Percentiles rank a stretch among this genome's conserved stretches.
These are phyloP conservation scores for Eulithis prunata DNA, from an alignment of 2,888 invertebrate species.

Conservation along the genomic window DNA sequence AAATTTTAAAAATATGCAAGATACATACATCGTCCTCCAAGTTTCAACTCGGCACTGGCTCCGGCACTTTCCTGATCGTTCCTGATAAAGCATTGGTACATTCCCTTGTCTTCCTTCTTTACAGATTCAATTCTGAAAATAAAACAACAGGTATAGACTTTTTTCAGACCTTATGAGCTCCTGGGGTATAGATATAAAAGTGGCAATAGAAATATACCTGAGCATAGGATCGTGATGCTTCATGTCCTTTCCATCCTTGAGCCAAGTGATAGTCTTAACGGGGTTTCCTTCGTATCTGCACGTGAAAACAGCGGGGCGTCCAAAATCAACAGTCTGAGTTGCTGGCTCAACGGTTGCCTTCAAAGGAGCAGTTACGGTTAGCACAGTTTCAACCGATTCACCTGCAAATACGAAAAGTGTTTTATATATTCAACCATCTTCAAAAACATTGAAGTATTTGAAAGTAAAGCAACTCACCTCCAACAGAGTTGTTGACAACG, in stretches of 20 bases:
- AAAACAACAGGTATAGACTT: neutral
- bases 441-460: neutral
- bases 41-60: slow-evolving; percentile 95
- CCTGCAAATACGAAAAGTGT: slow-evolving; percentile 81
- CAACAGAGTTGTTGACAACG: slow-evolving; percentile 97
- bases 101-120: slow-evolving; percentile 97
- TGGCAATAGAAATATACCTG: slow-evolving; percentile 58
- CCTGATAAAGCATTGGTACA: slow-evolving; percentile 98
- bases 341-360: slow-evolving; percentile 95
- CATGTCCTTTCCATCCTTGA: slow-evolving; percentile 95
- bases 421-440: neutral
- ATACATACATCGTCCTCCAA: slow-evolving; percentile 93
- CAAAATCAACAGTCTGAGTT: slow-evolving; percentile 96
- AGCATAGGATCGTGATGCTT: slow-evolving; percentile 92
- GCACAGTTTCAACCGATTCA: slow-evolving; percentile 95
- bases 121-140: slow-evolving; percentile 91
- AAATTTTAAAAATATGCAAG: neutral
- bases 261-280: slow-evolving; percentile 95
- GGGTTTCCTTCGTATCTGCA: slow-evolving; percentile 96
- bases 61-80: slow-evolving; percentile 97
- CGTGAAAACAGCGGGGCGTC: slow-evolving; percentile 95
- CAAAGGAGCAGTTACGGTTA: slow-evolving; percentile 96
- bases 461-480: slow-evolving; percentile 75
- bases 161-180: too few relatives aligned
- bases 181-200: too few relatives aligned